Evolutionary conservation across 2,888 invertebrate species (phyloP), one percentile per base, ranked within the genome.

Genomic region (Dynastes maya): DNA sequence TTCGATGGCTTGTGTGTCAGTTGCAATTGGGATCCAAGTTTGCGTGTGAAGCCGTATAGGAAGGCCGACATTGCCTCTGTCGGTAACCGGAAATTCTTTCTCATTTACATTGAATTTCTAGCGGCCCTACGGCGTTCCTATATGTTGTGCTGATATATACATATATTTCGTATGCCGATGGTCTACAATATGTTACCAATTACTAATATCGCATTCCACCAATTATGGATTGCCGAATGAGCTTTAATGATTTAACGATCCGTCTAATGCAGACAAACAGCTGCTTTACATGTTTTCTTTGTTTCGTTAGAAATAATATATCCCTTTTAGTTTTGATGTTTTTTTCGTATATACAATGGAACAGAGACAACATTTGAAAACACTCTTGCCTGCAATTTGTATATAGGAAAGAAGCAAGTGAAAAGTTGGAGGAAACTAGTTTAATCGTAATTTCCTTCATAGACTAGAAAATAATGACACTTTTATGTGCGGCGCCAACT

Each of bases 21-120:
- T 68, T 70, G 77, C 68, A 77, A 77, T 58, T 77, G 68, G 77
- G 70, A 77, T 77, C 22, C 37, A 55, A 71, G 71, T 45, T 77
- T 77, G 77, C 77, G 77, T 77, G 77, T 70, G 37, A 51, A 32
- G 37, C 71, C 55, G 55, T 27, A 71, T 71, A 71, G 71, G 71
- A 71, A 71, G 55, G 40, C 70, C 63, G 55, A 68, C 70, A n/a
- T 37, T 58, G 64, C 61, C 65, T 29, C 76, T 75, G 77, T 77
- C 71, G 71, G 70, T 51, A 79, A 80, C 81, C 80, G 81, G 81
- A 81, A 81, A 81, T 81, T 81, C 79, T 81, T 81, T 70, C 81
- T 80, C 81, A 81, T 81, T 81, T 81, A 80, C 81, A 81, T 81
- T 76, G 71, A 71, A 71, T 71, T 71, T 71, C 55, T 55, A 55